These are phyloP conservation scores for Enteromius unitaeniatus DNA, from an alignment of 2,797 vertebrate genomes.

Conservation along the genomic window DNA sequence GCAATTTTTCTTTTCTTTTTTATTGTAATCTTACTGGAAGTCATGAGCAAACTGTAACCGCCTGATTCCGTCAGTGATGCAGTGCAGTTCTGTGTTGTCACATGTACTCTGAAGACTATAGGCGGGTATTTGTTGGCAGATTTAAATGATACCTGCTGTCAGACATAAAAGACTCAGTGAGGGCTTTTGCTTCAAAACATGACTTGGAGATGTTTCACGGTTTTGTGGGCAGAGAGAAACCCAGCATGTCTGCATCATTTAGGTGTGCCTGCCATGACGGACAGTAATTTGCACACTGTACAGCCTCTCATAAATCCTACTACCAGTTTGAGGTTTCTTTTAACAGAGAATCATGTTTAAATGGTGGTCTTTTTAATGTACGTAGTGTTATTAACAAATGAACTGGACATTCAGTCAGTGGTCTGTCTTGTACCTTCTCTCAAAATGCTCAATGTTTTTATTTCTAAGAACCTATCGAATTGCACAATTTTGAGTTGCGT, in stretches of 20 bases:
- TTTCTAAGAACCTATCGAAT: constrained; percentile 87
- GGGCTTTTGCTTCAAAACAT: neutral
- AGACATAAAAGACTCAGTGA: constrained; percentile 6
- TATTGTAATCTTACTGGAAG: constrained; percentile 25
- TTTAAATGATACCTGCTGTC: neutral
- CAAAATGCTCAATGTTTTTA: constrained; percentile 69
- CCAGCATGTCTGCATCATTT: constrained; percentile 2
- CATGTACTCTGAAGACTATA: constrained; percentile 20
- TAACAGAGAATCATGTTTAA: constrained; percentile 83
- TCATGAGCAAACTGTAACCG: neutral
- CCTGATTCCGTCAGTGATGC: constrained; percentile 4
- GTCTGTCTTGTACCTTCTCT: constrained; percentile 78
- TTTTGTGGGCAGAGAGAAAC: neutral
- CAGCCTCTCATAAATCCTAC: constrained; percentile 83
- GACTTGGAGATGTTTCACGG: neutral
- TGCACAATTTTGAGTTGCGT: constrained; percentile 90
- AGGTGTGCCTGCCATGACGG: constrained; percentile 65
- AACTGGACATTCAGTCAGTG: constrained; percentile 68
- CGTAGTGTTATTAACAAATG: constrained; percentile 81
- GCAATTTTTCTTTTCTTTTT: neutral
- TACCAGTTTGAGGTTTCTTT: constrained; percentile 61
- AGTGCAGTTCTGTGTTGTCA: neutral
- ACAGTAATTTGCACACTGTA: constrained; percentile 86
- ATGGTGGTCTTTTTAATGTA: constrained; percentile 86
- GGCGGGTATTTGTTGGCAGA: constrained; percentile 24